A percentile compares a stretch with the other conserved stretches of the same genome.
Evolutionary conservation across 2,888 invertebrate genomes (phyloP).

Genomic region (Rhaphigaster nebulosa): DNA sequence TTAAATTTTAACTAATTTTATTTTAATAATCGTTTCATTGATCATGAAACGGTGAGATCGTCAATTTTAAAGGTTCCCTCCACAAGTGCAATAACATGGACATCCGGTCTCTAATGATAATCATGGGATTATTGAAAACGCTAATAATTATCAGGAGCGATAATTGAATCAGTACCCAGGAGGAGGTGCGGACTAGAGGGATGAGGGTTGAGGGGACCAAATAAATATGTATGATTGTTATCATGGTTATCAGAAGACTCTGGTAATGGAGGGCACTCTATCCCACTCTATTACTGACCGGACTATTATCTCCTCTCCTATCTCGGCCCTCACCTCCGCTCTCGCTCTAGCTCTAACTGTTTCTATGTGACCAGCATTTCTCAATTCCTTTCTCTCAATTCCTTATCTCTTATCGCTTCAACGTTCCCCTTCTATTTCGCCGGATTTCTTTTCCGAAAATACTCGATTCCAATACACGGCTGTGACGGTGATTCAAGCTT

Average conservation of each 20-base stretch:
- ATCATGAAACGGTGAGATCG: too few species aligned
- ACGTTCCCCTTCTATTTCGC: not conserved
- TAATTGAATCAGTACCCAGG: too few species aligned
- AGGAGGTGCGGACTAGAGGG: not conserved
- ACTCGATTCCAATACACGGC: not conserved
- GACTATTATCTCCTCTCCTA: not conserved
- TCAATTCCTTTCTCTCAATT: not conserved
- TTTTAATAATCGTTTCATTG: too few species aligned
- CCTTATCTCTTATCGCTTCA: not conserved
- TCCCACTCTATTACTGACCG: not conserved
- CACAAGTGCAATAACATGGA: too few species aligned
- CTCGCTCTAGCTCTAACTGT: not conserved
- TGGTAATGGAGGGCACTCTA: constrained; percentile 25
- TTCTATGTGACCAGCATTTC: constrained; percentile 5
- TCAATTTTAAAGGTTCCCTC: too few species aligned
- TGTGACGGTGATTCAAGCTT: not conserved
- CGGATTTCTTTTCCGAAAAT: not conserved
- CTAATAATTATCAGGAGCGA: too few species aligned
- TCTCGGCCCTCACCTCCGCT: not conserved
- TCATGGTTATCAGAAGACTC: constrained; percentile 10
- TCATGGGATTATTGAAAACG: too few species aligned
- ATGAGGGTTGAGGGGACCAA: not conserved
- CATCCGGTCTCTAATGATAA: too few species aligned
- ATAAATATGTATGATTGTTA: constrained; percentile 59
- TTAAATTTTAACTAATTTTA: too few species aligned